Base-by-base conservation (phyloP, 2,797 vertebrate genomes). In the Paramormyrops hopkinsi region DNA sequence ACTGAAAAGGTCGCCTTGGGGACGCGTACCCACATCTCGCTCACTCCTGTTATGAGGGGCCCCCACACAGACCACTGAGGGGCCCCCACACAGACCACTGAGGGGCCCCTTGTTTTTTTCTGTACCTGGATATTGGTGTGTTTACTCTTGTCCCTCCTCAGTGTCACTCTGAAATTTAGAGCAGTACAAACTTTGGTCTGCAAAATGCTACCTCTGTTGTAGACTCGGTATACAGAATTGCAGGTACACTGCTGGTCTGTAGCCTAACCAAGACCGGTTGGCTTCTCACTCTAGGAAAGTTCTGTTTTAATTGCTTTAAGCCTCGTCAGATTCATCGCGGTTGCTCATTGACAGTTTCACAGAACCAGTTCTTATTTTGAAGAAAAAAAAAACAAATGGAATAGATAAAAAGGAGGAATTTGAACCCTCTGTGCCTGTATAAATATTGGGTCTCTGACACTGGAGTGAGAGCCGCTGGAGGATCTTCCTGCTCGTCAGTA, bases 1-100 rank as follows among this genome's bases (percentile, higher is more conserved):
- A 95, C 96, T 95, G 96, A 93, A 79, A 59, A 87, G 50, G 79
- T 91, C 90, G 92, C 92, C 94, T 91, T 85, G 88, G 73, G 90
- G 93, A 90, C 88, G 65, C 91, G 87, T 92, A 69, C 90, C 91
- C 88, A 91, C 91, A 92, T 92, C 41, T 56, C 12, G 12, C 7
- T n/a, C 33, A 37, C 76, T 82, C 76, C 33, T 33, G 19, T 19
- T 82, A 41, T 14, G 33, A 19, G 37, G 76, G 37, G 76, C 17
- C 76, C 41, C 76, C 5, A 33, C 14, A 17, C 76, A n/a, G 5
- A 7, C 41, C 17, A 19, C 25, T 79, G 37, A 79, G 29, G 29
- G 29, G 29, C 29, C 29, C 29, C 29, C 8, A n/a, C 22, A 22
- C 65, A 14, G 22, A 12, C 65, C 9, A 11, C 25, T 76, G 33